Percentiles rank a stretch among this genome's conserved stretches.
These are phyloP conservation scores for Palaemon carinicauda DNA, from an alignment of 1,140 invertebrate genomes.

Conservation along the genomic window DNA sequence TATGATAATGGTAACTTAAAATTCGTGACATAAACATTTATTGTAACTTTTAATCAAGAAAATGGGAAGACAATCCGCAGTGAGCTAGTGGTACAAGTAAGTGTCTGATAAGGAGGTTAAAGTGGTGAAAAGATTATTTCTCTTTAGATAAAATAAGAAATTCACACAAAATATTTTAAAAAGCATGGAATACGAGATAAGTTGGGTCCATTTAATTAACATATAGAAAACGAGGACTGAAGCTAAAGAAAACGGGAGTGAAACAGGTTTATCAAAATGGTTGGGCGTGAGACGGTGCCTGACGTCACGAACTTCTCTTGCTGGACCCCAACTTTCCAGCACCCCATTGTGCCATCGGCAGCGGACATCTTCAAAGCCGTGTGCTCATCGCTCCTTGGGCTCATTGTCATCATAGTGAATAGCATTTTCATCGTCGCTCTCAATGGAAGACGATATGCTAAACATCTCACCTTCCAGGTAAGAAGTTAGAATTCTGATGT, in stretches of 20 bases:
- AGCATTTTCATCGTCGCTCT: slow-evolving; percentile 51
- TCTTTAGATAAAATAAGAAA: no score
- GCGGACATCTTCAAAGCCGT: slow-evolving; percentile 51
- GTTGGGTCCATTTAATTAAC: neutral
- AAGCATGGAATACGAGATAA: neutral
- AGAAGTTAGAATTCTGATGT: neutral
- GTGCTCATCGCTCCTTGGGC: slow-evolving; percentile 25
- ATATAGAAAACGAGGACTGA: neutral
- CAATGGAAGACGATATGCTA: slow-evolving; percentile 46
- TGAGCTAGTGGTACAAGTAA: no score
- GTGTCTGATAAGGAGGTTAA: no score
- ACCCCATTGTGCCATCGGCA: slow-evolving; percentile 33
- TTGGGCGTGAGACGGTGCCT: slow-evolving; percentile 31
- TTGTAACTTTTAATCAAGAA: no score
- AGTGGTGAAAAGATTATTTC: no score
- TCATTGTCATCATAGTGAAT: slow-evolving; percentile 51
- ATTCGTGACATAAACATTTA: no score
- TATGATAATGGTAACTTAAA: no score
- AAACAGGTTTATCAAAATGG: slow-evolving; percentile 14
- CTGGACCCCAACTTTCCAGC: slow-evolving; percentile 54
- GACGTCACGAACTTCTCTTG: slow-evolving; percentile 55
- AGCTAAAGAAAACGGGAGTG: neutral
- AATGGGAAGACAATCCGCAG: no score
- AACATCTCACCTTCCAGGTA: slow-evolving; percentile 48
- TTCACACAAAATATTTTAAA: no score